A percentile compares a stretch with the other conserved stretches of the same genome.
phyloP scores from a whole-genome alignment of 2,888 invertebrate species.

The Drosophila ustulata region DNA sequence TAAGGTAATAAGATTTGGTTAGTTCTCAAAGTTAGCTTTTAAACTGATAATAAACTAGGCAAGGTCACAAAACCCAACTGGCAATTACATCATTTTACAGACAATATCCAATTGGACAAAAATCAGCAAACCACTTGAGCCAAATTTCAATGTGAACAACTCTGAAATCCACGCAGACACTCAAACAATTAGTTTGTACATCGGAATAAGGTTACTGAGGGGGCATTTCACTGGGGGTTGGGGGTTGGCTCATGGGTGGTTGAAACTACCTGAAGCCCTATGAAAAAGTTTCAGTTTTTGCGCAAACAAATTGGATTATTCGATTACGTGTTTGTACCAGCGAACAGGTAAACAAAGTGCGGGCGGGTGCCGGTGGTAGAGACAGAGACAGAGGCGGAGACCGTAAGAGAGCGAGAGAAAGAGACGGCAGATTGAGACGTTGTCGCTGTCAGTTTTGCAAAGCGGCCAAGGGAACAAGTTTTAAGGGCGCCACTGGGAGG shows the following conservation, averaged over 20 bases:
- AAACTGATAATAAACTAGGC: conserved; percentile 1
- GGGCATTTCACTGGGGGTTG: background rate
- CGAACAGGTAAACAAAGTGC: conserved; percentile 42
- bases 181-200: conserved; percentile 66
- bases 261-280: conserved; percentile 60
- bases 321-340: conserved; percentile 74
- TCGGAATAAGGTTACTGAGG: conserved; percentile 9
- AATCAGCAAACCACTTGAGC: conserved; percentile 28
- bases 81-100: conserved; percentile 63
- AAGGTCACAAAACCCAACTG: conserved; percentile 22
- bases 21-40: background rate
- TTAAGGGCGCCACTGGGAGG: conserved; percentile 42
- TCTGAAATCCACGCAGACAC: conserved; percentile 45
- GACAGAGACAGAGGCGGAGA: background rate
- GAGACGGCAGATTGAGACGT: conserved; percentile 25
- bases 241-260: conserved; percentile 10
- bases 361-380: conserved; percentile 5
- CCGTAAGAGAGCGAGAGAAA: conserved; percentile 1
- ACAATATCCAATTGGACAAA: conserved; percentile 43
- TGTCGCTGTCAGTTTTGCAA: conserved; percentile 49
- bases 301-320: conserved; percentile 80
- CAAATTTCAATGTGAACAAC: conserved; percentile 50
- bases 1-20: conserved; percentile 1
- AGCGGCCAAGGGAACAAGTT: conserved; percentile 70
- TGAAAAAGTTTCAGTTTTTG: conserved; percentile 76